phyloP scores from a whole-genome alignment of 2,888 invertebrate genomes.

The Drosophila putrida region DNA sequence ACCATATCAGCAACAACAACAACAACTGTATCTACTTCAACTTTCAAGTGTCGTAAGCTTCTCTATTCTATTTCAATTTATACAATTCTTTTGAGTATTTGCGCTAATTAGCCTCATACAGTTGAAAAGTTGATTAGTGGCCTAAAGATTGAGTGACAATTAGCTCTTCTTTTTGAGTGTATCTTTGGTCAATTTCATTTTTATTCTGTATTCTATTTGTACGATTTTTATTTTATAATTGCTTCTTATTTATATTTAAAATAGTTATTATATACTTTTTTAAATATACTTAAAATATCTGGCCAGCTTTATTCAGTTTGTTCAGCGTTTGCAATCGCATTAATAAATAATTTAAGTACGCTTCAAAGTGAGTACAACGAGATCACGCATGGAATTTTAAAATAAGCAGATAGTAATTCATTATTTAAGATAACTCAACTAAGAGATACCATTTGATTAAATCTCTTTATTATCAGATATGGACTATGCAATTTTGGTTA shows the following conservation, averaged over 20 bases:
- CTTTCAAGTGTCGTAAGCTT: slow-evolving; percentile 32
- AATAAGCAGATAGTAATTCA: too few species aligned
- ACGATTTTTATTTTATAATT: not conserved
- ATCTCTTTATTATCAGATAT: too few species aligned
- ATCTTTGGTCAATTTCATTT: too few species aligned
- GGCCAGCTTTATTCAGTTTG: not conserved
- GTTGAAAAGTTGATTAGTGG: too few species aligned
- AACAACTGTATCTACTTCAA: slow-evolving; percentile 26
- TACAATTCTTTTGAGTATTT: not conserved
- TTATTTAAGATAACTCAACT: not conserved
- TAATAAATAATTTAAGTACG: not conserved
- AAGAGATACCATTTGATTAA: not conserved
- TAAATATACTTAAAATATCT: not conserved
- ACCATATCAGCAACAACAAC: slow-evolving; percentile 12
- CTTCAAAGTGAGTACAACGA: not conserved
- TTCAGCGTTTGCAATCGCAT: not conserved
- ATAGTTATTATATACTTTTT: not conserved
- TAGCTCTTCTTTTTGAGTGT: too few species aligned
- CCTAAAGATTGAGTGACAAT: too few species aligned
- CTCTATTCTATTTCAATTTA: slow-evolving; percentile 44
- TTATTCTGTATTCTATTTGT: not conserved
- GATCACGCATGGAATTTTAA: not conserved
- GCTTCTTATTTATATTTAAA: not conserved
- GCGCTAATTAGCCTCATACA: too few species aligned
- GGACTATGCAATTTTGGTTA: not conserved